phyloP scores from a whole-genome alignment of 2,888 invertebrate genomes.

The Drosophila mimetica region DNA sequence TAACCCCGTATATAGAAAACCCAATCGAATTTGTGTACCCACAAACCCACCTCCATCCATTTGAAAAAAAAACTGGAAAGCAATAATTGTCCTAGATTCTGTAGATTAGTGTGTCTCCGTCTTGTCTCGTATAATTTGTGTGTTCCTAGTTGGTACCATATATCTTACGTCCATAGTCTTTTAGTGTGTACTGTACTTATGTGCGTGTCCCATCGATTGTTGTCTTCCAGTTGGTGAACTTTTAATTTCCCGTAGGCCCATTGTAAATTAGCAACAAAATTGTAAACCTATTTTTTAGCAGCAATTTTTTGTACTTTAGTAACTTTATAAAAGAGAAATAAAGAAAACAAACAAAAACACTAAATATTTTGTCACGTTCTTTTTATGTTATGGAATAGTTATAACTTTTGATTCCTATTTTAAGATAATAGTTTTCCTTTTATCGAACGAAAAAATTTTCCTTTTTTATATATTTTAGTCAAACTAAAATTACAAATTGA shows the following conservation, averaged over 20 bases:
- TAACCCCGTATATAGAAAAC: conserved; percentile 13
- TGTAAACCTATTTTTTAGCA: conserved; percentile 33
- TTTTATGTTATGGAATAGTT: too few species aligned
- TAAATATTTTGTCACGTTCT: too few species aligned
- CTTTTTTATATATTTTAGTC: too few species aligned
- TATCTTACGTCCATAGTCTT: conserved; percentile 66
- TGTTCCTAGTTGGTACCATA: conserved; percentile 61
- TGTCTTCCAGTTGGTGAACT: conserved; percentile 61
- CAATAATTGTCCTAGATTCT: conserved; percentile 42
- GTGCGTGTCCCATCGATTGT: conserved; percentile 47
- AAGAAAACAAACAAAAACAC: not conserved
- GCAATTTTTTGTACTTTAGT: conserved; percentile 46
- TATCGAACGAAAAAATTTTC: too few species aligned
- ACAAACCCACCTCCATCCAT: conserved; percentile 13
- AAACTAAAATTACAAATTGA: too few species aligned
- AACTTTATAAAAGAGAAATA: conserved; percentile 37
- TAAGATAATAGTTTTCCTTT: too few species aligned
- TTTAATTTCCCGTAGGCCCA: conserved; percentile 12
- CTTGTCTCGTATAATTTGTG: conserved; percentile 37
- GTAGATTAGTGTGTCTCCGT: conserved; percentile 30
- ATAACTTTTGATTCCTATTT: too few species aligned
- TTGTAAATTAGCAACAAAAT: conserved; percentile 38
- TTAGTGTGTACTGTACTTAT: conserved; percentile 38
- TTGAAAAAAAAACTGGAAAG: conserved; percentile 36
- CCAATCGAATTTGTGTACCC: conserved; percentile 63